Percentiles rank a stretch among this genome's conserved stretches.
Conservation (phyloP, 2,888 invertebrate species). For the Epistrophe eligans region DNA sequence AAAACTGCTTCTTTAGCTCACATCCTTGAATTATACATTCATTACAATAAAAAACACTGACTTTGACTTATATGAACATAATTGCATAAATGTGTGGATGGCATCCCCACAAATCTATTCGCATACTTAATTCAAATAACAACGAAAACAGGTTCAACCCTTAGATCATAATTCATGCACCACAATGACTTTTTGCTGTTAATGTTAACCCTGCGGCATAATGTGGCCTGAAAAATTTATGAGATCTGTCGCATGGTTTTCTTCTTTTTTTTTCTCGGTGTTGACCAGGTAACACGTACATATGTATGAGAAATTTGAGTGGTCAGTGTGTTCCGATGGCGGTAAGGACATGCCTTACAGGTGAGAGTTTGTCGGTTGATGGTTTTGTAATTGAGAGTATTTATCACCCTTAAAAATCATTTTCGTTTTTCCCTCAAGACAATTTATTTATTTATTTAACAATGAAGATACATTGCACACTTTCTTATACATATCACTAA, state of each 20-base stretch:
- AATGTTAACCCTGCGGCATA: conserved; percentile 58
- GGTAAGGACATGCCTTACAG: conserved; percentile 53
- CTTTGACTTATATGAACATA: not conserved
- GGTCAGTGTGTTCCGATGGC: conserved; percentile 3
- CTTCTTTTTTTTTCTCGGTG: conserved; percentile 17
- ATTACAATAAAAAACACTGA: conserved; percentile 9
- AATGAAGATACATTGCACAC: conserved; percentile 70
- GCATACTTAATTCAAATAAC: conserved; percentile 43
- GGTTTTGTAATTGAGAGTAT: conserved; percentile 64
- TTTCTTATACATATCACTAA: not conserved
- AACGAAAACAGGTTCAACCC: conserved; percentile 54
- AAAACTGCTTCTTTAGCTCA: conserved; percentile 9
- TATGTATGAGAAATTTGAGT: not conserved
- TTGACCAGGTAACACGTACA: conserved; percentile 42
- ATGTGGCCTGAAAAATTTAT: conserved; percentile 67
- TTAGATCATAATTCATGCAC: conserved; percentile 70
- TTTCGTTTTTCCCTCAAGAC: conserved; percentile 47
- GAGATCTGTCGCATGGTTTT: conserved; percentile 59
- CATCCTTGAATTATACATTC: conserved; percentile 48
- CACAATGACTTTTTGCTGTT: conserved; percentile 70
- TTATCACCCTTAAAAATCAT: conserved; percentile 72
- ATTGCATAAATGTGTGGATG: not conserved
- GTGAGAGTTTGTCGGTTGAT: conserved; percentile 68
- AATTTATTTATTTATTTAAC: too few species aligned
- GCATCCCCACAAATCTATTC: conserved; percentile 53